Base-by-base conservation (phyloP, 2,113 vertebrate genomes). In the Chauna torquata region DNA sequence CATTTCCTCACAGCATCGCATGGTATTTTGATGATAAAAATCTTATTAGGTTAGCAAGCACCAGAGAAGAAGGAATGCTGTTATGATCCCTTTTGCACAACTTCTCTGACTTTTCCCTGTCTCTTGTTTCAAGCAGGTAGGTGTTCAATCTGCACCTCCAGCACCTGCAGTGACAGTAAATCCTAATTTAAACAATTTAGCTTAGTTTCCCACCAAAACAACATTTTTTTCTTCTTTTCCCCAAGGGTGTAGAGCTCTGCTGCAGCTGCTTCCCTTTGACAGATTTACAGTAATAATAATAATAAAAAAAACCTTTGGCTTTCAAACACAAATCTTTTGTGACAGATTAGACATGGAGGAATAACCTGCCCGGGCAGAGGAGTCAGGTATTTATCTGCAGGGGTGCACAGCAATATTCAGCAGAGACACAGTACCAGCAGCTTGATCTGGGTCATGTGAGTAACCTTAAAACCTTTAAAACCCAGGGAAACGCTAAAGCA, bases 221-320 rank as follows among this genome's bases (percentile, higher is more conserved):
- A 40, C 38, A 44, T 75, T 92, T 82, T 81, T 96, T 89, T 52
- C 76, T 94, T 95, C 71, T 92, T 96, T 86, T 70, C 58, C 85
- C 71, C 96, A 70, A 47, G 94, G 93, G 78, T 58, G 5, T 77
- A 94, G 78, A 93, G 91, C 92, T 94, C 83, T 96, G 86, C 95
- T 96, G 78, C 85, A 66, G 92, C 91, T 94, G 80, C 88, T 97
- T 93, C 82, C 47, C 82, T 93, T 94, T 92, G 94, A 92, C 93
- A 97, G 95, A 97, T 95, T 96, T 92, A 96, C 8, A 0, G 82
- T 94, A 96, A 94, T 96, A 93, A 97, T 96, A 92, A 91, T 96
- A 95, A 49, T 55, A 91, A 93, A 93, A 92, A 91, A 62, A 8
- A 3, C 30, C 77, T 84, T 96, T 94, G 97, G 70, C 78, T 92